Evolutionary conservation across 2,888 invertebrate genomes (phyloP).

Genomic region (Empis stercorea): DNA sequence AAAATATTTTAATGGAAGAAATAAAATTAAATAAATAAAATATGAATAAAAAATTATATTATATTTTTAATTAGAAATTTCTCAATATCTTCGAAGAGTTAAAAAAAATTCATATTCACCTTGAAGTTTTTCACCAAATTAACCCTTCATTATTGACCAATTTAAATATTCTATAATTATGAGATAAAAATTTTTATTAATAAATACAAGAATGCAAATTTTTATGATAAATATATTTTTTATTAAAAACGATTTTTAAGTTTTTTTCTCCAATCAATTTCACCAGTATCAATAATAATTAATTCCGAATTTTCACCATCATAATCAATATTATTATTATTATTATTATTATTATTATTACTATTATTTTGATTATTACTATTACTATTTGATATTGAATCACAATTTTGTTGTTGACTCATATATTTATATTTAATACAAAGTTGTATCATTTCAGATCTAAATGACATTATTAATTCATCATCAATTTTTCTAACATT

Average conservation of each 20-base stretch:
- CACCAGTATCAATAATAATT: neutral
- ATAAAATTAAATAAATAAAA: too few relatives aligned
- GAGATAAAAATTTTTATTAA: too few relatives aligned
- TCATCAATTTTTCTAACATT: slow-evolving; percentile 16
- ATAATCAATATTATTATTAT: neutral
- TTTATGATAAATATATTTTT: neutral
- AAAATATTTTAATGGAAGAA: too few relatives aligned
- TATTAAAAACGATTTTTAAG: neutral
- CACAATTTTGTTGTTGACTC: slow-evolving; percentile 6
- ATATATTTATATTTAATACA: slow-evolving; percentile 16
- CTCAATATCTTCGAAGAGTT: too few relatives aligned
- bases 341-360: neutral
- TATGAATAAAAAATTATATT: too few relatives aligned
- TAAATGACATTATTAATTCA: slow-evolving; percentile 15
- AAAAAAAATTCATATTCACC: too few relatives aligned
- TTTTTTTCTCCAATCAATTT: neutral
- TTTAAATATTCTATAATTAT: too few relatives aligned
- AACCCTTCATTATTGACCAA: too few relatives aligned
- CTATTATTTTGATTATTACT: neutral
- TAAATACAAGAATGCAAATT: too few relatives aligned
- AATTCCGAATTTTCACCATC: neutral
- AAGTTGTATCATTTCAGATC: slow-evolving; percentile 15
- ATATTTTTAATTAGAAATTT: too few relatives aligned
- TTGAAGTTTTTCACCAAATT: too few relatives aligned
- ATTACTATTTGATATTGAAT: neutral